Base-by-base conservation (phyloP, 2,113 vertebrate genomes). In the Gadus macrocephalus region DNA sequence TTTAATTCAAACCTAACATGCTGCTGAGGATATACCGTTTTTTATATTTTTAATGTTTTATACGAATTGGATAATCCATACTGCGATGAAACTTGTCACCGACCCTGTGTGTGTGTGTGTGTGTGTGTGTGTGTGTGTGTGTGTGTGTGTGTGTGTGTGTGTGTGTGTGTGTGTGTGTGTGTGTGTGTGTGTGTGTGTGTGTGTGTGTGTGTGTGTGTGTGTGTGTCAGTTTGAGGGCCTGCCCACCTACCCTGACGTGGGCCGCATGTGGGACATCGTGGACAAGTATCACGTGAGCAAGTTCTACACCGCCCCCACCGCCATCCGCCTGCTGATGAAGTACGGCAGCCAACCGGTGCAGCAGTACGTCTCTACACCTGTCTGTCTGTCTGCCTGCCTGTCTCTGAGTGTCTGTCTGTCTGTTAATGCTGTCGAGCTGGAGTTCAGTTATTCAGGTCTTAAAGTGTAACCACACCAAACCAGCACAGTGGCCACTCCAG, bases 301-400 rank as follows among this genome's bases (percentile, higher is more conserved):
- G 90, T 96, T 99, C 91, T 99, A 98, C 93, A 99, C 96, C 0
- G 96, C 97, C 1, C 97, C 97, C 7, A 99, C 97, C 0, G 96
- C 96, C 82, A 96, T 99, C 89, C 91, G 97, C 20, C 84, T 98
- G 81, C 94, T 99, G 66, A 98, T 99, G 96, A 99, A 99, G 88
- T 95, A 89, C 0, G 97, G 97, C 80, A 93, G 89, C n/a, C 95
- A 97, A 42, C 96, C 95, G 0, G 96, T 99, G 69, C 92, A 86
- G 79, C 96, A 92, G 97, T 98, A 82, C 94, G 90, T 75, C 0
- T 25, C 16, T 1, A 59, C 38, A 14, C 28, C 15, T 20, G 7
- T 14, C 60, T 62, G 20, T 27, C 61, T 42, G 2, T 42, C 63
- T 65, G 17, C 78, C 0, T 28, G 3, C 1, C 20, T 69, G 31